phyloP scores from a whole-genome alignment of 2,888 invertebrate species.

The Steromphala cineraria region DNA sequence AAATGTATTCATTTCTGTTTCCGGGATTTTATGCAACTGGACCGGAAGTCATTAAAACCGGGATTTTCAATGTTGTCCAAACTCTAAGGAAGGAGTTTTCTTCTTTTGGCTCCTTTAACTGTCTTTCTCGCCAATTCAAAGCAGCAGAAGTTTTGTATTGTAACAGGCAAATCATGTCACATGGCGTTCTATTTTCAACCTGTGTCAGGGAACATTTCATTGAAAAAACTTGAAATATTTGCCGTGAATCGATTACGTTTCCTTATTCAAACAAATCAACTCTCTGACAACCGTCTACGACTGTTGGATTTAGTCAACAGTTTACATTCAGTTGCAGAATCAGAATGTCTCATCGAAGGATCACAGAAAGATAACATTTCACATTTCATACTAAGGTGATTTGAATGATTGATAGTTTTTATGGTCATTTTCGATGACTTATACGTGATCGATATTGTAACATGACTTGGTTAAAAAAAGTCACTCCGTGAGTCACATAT shows the following conservation, averaged over 20 bases:
- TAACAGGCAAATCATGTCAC: not conserved
- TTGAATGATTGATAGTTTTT: too few species aligned
- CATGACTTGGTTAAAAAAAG: too few species aligned
- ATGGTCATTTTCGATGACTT: too few species aligned
- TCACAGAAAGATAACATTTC: constrained; percentile 66
- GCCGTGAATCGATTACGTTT: constrained; percentile 51
- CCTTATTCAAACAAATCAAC: constrained; percentile 42
- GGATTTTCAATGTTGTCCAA: not conserved
- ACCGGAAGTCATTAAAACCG: not conserved
- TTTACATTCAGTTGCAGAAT: constrained; percentile 42
- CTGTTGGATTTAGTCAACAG: constrained; percentile 50
- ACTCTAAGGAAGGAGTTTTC: too few species aligned
- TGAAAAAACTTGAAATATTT: constrained; percentile 52
- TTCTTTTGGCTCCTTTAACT: too few species aligned
- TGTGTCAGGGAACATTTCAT: constrained; percentile 53
- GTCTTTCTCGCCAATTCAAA: not conserved
- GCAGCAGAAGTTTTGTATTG: not conserved
- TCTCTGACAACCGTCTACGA: constrained; percentile 22
- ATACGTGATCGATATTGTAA: too few species aligned
- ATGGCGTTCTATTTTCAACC: constrained; percentile 61
- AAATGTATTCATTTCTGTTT: not conserved
- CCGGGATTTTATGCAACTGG: not conserved
- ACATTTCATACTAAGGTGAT: constrained; percentile 68
- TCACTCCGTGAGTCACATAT: too few species aligned
- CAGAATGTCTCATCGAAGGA: constrained; percentile 68